Evolutionary conservation across 2,888 invertebrate species (phyloP).

Genomic region (Parochlus steinenii): DNA sequence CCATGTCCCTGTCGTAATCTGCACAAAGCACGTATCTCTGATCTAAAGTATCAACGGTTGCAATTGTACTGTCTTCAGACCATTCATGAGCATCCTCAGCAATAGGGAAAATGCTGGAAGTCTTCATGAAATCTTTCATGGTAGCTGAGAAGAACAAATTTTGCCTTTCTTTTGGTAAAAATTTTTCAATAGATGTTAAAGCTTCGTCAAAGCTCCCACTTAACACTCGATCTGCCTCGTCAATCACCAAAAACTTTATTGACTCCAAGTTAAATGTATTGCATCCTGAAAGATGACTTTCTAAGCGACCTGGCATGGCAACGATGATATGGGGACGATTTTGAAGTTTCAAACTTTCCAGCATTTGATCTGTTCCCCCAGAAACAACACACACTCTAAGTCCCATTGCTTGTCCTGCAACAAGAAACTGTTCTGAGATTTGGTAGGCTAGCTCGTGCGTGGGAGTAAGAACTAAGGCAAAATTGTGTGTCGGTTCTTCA

Average conservation of each 20-base stretch:
- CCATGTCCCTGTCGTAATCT: slow-evolving; percentile 80
- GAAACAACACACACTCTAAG: slow-evolving; percentile 73
- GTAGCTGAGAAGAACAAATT: slow-evolving; percentile 92
- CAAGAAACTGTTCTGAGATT: slow-evolving; percentile 89
- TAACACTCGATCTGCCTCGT: slow-evolving; percentile 80
- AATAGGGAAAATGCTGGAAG: slow-evolving; percentile 43
- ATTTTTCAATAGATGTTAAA: slow-evolving; percentile 59
- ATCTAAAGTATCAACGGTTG: slow-evolving; percentile 78
- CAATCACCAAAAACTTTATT: slow-evolving; percentile 76
- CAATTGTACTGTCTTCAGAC: slow-evolving; percentile 53
- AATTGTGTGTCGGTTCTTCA: slow-evolving; percentile 92
- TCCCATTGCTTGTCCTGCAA: slow-evolving; percentile 76
- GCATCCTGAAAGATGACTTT: slow-evolving; percentile 82
- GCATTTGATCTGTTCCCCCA: slow-evolving; percentile 88
- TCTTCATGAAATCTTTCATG: slow-evolving; percentile 64
- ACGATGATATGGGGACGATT: slow-evolving; percentile 86
- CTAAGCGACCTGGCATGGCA: slow-evolving; percentile 88
- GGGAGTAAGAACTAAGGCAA: slow-evolving; percentile 85
- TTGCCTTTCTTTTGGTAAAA: slow-evolving; percentile 63
- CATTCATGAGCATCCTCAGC: slow-evolving; percentile 43
- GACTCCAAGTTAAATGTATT: slow-evolving; percentile 63
- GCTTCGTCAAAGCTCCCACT: slow-evolving; percentile 72
- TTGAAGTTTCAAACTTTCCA: slow-evolving; percentile 68
- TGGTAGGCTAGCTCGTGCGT: slow-evolving; percentile 85
- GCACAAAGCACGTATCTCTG: slow-evolving; percentile 87